phyloP scores from a whole-genome alignment of 2,888 invertebrate genomes.

The Hydraecia micacea region DNA sequence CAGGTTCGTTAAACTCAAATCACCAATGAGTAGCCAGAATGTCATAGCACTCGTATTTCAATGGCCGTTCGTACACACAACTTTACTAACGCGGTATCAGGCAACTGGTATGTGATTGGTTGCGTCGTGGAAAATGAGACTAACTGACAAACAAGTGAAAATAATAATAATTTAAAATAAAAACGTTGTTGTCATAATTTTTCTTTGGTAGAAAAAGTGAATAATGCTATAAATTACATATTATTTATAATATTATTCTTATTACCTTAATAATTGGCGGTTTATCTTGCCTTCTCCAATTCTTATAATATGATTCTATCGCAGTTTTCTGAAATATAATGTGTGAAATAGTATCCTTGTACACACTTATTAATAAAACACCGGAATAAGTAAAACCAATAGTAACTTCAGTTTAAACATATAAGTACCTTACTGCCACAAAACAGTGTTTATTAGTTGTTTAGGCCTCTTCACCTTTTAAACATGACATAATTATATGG shows the following conservation, averaged over 20 bases:
- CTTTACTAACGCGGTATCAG: not conserved
- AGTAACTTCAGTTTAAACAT: not conserved
- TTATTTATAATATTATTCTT: not conserved
- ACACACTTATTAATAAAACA: not conserved
- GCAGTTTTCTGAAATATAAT: slow-evolving; percentile 9
- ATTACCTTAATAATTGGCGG: slow-evolving; percentile 1
- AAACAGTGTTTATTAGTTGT: not conserved
- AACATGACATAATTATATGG: no score
- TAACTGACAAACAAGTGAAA: not conserved
- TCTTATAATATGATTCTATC: not conserved
- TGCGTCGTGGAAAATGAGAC: not conserved
- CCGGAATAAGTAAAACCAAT: not conserved
- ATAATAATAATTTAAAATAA: no score
- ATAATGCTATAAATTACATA: not conserved
- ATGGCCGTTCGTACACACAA: not conserved
- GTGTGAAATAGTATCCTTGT: not conserved
- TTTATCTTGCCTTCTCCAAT: slow-evolving; percentile 68
- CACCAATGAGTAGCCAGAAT: not conserved
- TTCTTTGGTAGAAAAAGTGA: not conserved
- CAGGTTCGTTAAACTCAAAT: not conserved
- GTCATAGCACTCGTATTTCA: not conserved
- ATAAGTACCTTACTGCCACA: no score
- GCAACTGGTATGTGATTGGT: not conserved
- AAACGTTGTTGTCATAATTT: not conserved
- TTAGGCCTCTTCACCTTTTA: no score